Conservation (phyloP, 1,140 invertebrate species). For the Conus ventricosus region DNA sequence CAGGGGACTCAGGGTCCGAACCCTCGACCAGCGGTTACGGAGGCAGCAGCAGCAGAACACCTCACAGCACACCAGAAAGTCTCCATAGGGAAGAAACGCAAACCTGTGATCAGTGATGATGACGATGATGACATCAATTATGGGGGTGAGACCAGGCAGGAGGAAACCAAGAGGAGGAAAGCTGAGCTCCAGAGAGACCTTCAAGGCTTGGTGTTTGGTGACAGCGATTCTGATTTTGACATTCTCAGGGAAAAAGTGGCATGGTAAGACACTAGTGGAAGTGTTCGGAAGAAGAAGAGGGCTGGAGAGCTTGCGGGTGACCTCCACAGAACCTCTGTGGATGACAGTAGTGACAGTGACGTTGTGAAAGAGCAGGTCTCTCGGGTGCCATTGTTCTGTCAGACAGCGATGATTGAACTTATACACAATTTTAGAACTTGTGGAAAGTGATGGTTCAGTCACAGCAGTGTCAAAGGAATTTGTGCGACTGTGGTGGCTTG, state of each 20-base stretch:
- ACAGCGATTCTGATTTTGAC: slow-evolving; percentile 1
- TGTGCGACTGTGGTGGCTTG: too few relatives aligned
- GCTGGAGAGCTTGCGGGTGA: background rate
- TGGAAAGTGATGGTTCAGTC: background rate
- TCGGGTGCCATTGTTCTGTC: background rate
- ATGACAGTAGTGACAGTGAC: background rate
- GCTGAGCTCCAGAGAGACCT: background rate
- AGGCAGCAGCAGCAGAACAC: background rate
- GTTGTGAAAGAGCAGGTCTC: background rate
- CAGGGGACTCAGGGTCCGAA: background rate
- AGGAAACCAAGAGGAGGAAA: background rate
- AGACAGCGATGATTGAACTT: slow-evolving; percentile 8
- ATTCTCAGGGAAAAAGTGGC: background rate
- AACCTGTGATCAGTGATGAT: slow-evolving; percentile 4
- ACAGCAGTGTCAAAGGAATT: too few relatives aligned
- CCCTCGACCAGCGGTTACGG: background rate
- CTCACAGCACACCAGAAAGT: background rate
- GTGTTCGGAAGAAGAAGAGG: background rate
- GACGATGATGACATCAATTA: background rate
- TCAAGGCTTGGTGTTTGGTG: background rate
- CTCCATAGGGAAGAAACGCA: slow-evolving; percentile 24
- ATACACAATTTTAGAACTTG: background rate
- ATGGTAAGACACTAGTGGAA: too few relatives aligned
- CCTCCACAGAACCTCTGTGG: background rate
- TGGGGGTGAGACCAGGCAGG: background rate